Base-by-base conservation (phyloP, 2,888 invertebrate species). In the Callyntrura sp. region DNA sequence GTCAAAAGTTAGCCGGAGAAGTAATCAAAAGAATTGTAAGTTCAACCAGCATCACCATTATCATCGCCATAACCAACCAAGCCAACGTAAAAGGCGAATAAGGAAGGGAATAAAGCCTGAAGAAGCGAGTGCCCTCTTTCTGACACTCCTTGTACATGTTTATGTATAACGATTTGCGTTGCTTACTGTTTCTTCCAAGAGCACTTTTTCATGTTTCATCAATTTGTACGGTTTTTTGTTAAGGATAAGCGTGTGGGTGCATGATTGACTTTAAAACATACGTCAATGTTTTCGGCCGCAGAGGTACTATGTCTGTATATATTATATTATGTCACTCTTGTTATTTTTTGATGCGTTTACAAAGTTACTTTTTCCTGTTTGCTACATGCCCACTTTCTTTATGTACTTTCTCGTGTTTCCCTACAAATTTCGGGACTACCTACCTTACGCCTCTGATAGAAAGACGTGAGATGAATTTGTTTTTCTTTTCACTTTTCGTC, bases 21-120 rank as follows among this genome's bases (percentile, higher is more conserved):
- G 73, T 79, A 79, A 79, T 79, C 79, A 79, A 79, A 85, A 51
- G 57, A 84, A 73, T 76, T 85, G 76, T 62, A 60, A 60, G 85
- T 76, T 85, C 43, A 45, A 57, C 78, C 48, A 73, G 20, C 57
- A 55, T 57, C 78, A 48, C 78, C 60, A 79, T 35, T 60, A 78
- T 55, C 51, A 51, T 9, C 17, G 17, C 11, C 78, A 25, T 25
- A 48, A 78, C 57, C 23, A 28, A 43, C 60, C 57, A 20, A 79
- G 25, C 20, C 60, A 28, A 78, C 11, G 17, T 17, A 57, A 57
- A 55, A 79, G 60, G 51, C 20, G 51, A 51, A 23, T 17, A 79
- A 35, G 17, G 12, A 11, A 43, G 43, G 14, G 20, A 43, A 35
- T 35, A 35, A 17, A 43, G 35, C 2, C 17, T 0, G 43, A 62